Percentiles rank a stretch among this genome's conserved stretches.
These are phyloP conservation scores for Paralichthys olivaceus DNA, from an alignment of 2,113 vertebrate genomes.

Conservation along the genomic window DNA sequence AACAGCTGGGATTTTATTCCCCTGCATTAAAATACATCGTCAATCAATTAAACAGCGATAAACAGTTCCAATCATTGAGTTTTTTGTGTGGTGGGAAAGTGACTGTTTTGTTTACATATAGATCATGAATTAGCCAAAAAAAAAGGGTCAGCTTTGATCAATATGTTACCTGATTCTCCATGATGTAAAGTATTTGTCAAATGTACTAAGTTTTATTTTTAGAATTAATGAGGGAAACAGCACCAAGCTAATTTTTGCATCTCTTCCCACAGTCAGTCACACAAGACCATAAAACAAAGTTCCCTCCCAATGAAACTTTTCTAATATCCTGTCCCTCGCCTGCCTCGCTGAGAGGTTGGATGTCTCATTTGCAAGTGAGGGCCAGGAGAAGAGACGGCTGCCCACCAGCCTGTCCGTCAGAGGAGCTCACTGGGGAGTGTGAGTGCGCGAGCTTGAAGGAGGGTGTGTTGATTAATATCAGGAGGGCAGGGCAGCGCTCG, in stretches of 20 bases:
- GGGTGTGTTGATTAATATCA: conserved; percentile 81
- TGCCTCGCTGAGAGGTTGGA: conserved; percentile 57
- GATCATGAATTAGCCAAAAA: background rate
- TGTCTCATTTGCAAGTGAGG: conserved; percentile 76
- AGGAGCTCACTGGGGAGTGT: conserved; percentile 60
- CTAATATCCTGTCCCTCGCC: conserved; percentile 49
- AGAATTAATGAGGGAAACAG: background rate
- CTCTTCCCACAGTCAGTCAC: conserved; percentile 33
- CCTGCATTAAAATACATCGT: too few species aligned
- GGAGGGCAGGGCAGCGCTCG: conserved; percentile 75
- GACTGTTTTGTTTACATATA: background rate
- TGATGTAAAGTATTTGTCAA: background rate
- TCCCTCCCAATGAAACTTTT: conserved; percentile 63
- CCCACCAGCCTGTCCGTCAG: conserved; percentile 71
- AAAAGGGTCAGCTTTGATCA: background rate
- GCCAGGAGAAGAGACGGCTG: conserved; percentile 68
- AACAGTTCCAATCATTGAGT: too few species aligned
- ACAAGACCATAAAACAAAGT: conserved; percentile 55
- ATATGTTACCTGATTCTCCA: background rate
- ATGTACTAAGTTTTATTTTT: background rate
- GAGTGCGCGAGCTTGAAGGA: conserved; percentile 42
- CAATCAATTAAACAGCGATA: too few species aligned
- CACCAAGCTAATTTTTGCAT: background rate
- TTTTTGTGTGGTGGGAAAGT: too few species aligned
- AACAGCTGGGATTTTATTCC: too few species aligned